Conservation (phyloP, 2,888 invertebrate genomes). For the Lithosia quadra region DNA sequence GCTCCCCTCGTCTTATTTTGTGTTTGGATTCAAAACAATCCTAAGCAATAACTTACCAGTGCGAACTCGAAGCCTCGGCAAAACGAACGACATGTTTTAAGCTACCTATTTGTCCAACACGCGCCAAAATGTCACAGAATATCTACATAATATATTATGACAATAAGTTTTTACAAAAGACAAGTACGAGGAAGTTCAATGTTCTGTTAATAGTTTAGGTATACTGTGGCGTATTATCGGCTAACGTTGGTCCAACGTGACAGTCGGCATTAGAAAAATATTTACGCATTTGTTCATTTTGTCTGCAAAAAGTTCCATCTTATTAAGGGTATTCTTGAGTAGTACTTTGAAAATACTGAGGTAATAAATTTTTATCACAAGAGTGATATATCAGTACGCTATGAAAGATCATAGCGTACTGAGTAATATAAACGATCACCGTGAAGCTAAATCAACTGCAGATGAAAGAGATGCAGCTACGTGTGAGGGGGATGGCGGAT, state of each 20-base stretch:
- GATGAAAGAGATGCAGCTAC: slow-evolving; percentile 34
- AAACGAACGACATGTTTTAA: background rate
- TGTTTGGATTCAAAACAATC: slow-evolving; percentile 12
- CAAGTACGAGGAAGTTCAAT: background rate
- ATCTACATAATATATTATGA: too few relatives aligned
- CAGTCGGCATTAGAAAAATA: background rate
- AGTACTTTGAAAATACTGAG: background rate
- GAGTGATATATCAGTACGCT: too few relatives aligned
- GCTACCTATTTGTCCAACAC: background rate
- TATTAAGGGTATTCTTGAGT: too few relatives aligned
- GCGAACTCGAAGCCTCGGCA: background rate
- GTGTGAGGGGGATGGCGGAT: slow-evolving; percentile 51
- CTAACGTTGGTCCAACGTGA: background rate
- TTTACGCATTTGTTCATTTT: background rate
- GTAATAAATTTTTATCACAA: background rate
- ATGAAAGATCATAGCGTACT: too few relatives aligned
- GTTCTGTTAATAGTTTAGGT: background rate
- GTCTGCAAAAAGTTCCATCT: too few relatives aligned
- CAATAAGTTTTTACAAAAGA: background rate
- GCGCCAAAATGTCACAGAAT: background rate
- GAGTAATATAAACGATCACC: slow-evolving; percentile 26
- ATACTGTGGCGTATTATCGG: background rate
- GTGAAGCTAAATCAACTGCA: slow-evolving; percentile 25
- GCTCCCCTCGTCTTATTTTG: slow-evolving; percentile 36
- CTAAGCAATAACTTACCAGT: background rate